Evolutionary conservation across 2,797 vertebrate genomes (phyloP).

Genomic region (Melanotaenia maccullochi): DNA sequence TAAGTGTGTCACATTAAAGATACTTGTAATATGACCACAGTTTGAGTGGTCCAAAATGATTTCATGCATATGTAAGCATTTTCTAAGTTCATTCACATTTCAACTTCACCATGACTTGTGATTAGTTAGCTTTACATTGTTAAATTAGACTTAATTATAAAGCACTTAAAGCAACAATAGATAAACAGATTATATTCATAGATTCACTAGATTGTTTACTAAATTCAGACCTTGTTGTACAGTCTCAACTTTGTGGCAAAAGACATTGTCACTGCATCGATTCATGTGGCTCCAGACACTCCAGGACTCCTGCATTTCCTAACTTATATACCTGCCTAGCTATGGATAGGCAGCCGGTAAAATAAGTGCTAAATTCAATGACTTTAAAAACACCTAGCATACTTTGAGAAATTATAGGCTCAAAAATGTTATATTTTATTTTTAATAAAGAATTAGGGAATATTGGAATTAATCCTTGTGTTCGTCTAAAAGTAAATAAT

Average conservation of each 20-base stretch:
- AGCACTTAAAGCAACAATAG: too few species aligned
- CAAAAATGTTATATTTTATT: neutral
- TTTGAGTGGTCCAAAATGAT: too few species aligned
- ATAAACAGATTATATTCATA: neutral
- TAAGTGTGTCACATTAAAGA: too few species aligned
- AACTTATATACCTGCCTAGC: slow-evolving; percentile 46
- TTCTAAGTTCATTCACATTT: too few species aligned
- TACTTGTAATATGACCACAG: too few species aligned
- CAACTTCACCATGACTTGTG: too few species aligned
- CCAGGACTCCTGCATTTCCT: slow-evolving; percentile 15
- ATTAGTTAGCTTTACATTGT: too few species aligned
- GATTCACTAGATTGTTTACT: neutral
- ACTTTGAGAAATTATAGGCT: neutral
- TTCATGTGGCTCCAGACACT: slow-evolving; percentile 16
- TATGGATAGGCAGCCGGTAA: slow-evolving; percentile 44
- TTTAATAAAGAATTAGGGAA: neutral
- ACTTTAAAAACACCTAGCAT: neutral
- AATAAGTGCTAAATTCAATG: neutral
- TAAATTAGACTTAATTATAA: too few species aligned
- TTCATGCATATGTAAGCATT: too few species aligned
- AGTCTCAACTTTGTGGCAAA: slow-evolving; percentile 2
- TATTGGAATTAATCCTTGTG: neutral
- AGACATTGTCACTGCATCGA: slow-evolving; percentile 32
- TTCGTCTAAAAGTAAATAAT: neutral
- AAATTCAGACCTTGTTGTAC: slow-evolving; percentile 9